Base-by-base conservation (phyloP, 2,113 vertebrate genomes). In the Ictalurus punctatus region DNA sequence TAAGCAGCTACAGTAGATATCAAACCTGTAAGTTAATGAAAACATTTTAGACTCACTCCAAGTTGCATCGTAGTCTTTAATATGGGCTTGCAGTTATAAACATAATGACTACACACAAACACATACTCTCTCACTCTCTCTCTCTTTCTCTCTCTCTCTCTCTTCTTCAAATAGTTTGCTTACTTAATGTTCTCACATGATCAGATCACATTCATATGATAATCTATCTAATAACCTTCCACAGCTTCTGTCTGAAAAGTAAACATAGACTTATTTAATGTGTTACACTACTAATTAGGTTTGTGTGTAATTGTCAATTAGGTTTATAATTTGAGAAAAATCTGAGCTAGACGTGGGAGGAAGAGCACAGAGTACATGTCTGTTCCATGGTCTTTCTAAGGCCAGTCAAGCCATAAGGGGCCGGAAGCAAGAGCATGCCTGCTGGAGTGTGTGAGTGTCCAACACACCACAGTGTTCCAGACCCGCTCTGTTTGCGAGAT, bases 241-340 rank as follows among this genome's bases (percentile, higher is more conserved):
- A 93, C 94, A 93, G 92, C 90, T 89, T 94, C 91, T 91, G 91
- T 92, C 87, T 91, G 90, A 93, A 92, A 93, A 5, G 78, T 52
- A 88, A 90, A 61, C 87, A 25, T 40, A 93, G 90, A 95, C 94
- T 93, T 89, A 92, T 89, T 44, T 80, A 90, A 87, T 90, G 52
- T 91, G 82, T 91, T 92, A 40, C 56, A 59, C 89, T 91, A 89
- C 86, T 91, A 94, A 94, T 93, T 93, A 88, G 90, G 89, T 93
- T 94, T 94, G 90, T 91, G 92, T 94, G 94, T 95, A 94, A 93
- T 92, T 93, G 94, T 93, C 91, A 95, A 94, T 95, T 93, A 93
- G 92, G 93, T 93, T 93, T 91, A 92, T 90, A 90, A 94, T 93
- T 90, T 80, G 44, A 52, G 54, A 67, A 83, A 63, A 80, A 25